Evolutionary conservation across 1,140 invertebrate species (phyloP).

Genomic region (Brachionus calyciflorus): DNA sequence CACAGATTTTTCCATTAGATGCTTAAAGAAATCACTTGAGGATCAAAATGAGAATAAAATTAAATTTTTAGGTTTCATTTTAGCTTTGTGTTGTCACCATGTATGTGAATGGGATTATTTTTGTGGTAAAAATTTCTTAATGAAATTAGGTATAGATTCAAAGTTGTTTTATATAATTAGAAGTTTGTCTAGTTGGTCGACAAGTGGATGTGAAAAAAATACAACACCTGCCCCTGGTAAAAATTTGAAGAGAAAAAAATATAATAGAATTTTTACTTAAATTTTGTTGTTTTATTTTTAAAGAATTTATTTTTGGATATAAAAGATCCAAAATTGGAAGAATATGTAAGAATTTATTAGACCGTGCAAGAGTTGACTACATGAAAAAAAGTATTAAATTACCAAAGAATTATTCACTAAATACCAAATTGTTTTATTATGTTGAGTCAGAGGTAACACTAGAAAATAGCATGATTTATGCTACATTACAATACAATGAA

Average conservation of each 20-base stretch:
- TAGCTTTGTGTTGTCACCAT: slow-evolving; percentile 45
- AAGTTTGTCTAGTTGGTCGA: slow-evolving; percentile 35
- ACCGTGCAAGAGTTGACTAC: slow-evolving; percentile 26
- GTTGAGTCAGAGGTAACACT: slow-evolving; percentile 30
- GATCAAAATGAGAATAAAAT: neutral
- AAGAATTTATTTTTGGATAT: slow-evolving; percentile 32
- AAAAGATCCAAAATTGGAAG: slow-evolving; percentile 27
- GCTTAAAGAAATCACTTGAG: slow-evolving; percentile 14
- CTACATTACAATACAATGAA: neutral
- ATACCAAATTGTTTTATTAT: slow-evolving; percentile 38
- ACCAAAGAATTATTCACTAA: neutral
- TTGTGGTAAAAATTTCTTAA: slow-evolving; percentile 20
- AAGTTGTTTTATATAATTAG: slow-evolving; percentile 42
- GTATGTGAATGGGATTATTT: slow-evolving; percentile 34
- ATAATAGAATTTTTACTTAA: neutral
- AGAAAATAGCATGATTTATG: slow-evolving; percentile 40
- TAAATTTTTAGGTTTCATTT: neutral
- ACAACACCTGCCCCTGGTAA: slow-evolving; percentile 17
- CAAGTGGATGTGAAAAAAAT: neutral
- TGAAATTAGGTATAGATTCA: neutral
- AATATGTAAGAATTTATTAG: slow-evolving; percentile 43
- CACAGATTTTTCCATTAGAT: slow-evolving; percentile 38
- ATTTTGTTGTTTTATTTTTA: neutral
- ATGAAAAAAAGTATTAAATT: slow-evolving; percentile 3
- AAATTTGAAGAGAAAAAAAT: neutral